These are phyloP conservation scores for Notothenia coriiceps DNA, from an alignment of 2,113 vertebrate species.

Conservation along the genomic window DNA sequence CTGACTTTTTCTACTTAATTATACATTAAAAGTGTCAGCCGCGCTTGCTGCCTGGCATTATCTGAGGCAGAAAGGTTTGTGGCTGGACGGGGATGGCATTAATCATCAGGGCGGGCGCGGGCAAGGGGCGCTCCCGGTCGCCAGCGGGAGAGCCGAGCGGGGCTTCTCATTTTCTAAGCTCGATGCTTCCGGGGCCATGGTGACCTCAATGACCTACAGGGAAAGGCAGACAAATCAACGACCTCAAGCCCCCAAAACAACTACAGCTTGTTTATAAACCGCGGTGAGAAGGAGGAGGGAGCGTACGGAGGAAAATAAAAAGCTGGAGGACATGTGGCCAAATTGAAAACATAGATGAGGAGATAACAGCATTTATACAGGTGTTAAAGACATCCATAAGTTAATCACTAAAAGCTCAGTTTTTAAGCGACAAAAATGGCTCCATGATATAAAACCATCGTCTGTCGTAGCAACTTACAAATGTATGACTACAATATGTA, in stretches of 20 bases:
- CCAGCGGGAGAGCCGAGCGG: slow-evolving; percentile 90
- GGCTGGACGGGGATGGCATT: slow-evolving; percentile 99
- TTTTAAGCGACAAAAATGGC: not conserved
- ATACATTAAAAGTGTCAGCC: slow-evolving; percentile 99
- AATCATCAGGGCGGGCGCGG: slow-evolving; percentile 93
- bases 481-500: slow-evolving; percentile 26
- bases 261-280: slow-evolving; percentile 76
- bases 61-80: slow-evolving; percentile 99
- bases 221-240: slow-evolving; percentile 93
- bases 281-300: slow-evolving; percentile 21
- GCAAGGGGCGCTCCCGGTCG: slow-evolving; percentile 90
- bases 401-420: not conserved
- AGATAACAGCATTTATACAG: not conserved
- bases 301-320: slow-evolving; percentile 25
- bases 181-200: slow-evolving; percentile 85
- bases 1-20: slow-evolving; percentile 99
- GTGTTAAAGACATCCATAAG: not conserved
- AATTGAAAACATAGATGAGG: slow-evolving; percentile 22
- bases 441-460: slow-evolving; percentile 27
- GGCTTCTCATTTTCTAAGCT: slow-evolving; percentile 85
- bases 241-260: slow-evolving; percentile 87
- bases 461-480: slow-evolving; percentile 26
- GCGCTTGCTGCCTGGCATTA: slow-evolving; percentile 99
- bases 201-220: slow-evolving; percentile 90
- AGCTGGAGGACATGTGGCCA: slow-evolving; percentile 38